Evolutionary conservation across 2,797 vertebrate genomes (phyloP).

Genomic region (Oophaga sylvatica): DNA sequence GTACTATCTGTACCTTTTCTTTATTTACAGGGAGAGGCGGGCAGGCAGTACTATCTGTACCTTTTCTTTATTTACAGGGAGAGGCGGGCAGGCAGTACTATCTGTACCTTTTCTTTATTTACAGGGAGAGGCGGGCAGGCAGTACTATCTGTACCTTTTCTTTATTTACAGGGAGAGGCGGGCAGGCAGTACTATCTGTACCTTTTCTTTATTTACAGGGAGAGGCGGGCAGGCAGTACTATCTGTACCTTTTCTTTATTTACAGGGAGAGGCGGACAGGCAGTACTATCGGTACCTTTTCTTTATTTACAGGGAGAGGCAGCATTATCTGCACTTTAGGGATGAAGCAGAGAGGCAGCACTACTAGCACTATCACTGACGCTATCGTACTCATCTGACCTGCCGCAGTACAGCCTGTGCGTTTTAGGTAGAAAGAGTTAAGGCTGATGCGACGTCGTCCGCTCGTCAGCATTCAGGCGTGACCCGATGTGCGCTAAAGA

Average conservation of each 20-base stretch:
- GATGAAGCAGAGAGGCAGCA: not conserved
- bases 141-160: too few relatives aligned
- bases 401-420: not conserved
- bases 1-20: not conserved
- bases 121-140: too few relatives aligned
- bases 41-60: not conserved
- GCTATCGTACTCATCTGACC: not conserved
- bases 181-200: too few relatives aligned
- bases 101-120: too few relatives aligned
- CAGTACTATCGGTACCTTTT: not conserved
- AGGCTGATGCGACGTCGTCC: too few relatives aligned
- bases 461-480: not conserved
- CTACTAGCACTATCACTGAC: not conserved
- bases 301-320: not conserved
- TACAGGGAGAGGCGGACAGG: not conserved
- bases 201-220: not conserved
- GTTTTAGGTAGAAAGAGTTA: not conserved
- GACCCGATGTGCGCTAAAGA: conserved; percentile 6
- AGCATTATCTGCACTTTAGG: not conserved
- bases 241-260: not conserved
- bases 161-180: not conserved
- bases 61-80: too few relatives aligned
- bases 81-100: not conserved
- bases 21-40: not conserved
- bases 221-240: not conserved